phyloP scores from a whole-genome alignment of 2,113 vertebrate species.

The Rattus norvegicus region GRCr8 NC_086025.1:37848501-37849000 shows the following conservation, averaged over 20 bases:
- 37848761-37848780: neutral
- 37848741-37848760: neutral
- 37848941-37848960: neutral
- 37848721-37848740: neutral
- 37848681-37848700: neutral
- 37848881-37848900: neutral
- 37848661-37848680: neutral
- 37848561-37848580: no score
- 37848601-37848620: neutral
- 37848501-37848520: no score
- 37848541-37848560: no score
- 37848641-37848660: neutral
- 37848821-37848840: neutral
- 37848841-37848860: neutral
- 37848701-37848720: neutral
- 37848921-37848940: no score
- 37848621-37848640: conserved; percentile 1
- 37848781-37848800: neutral
- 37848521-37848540: no score
- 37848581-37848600: no score
- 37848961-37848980: neutral
- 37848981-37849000: neutral
- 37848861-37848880: neutral
- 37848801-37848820: neutral
- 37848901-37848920: no score